Percentiles rank a stretch among this genome's conserved stretches.
Evolutionary conservation across 2,797 vertebrate species (phyloP).

Genomic region (Australoheros facetus): DNA sequence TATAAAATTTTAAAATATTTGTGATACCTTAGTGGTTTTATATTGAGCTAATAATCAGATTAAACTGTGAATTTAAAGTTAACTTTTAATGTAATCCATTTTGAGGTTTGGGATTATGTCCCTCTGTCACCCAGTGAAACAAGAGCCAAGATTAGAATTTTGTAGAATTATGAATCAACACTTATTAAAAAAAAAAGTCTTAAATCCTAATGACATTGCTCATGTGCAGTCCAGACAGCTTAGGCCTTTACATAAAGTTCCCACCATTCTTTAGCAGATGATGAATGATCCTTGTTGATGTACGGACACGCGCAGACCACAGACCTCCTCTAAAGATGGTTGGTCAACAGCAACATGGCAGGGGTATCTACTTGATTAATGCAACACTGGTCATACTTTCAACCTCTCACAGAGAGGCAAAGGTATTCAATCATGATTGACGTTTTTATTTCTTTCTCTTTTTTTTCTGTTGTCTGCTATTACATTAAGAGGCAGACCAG

Average conservation of each 20-base stretch:
- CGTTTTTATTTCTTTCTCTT: not conserved
- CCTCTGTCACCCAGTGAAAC: not conserved
- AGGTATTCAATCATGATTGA: conserved; percentile 25
- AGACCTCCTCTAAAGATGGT: not conserved
- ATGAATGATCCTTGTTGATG: conserved; percentile 8
- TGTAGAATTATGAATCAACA: conserved; percentile 21
- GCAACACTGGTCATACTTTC: conserved; percentile 11
- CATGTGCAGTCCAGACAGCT: not conserved
- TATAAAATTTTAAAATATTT: not conserved
- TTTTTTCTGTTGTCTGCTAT: not conserved
- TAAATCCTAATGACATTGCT: not conserved
- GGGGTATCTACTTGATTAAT: conserved; percentile 51
- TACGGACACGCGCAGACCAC: not conserved
- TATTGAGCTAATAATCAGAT: not conserved
- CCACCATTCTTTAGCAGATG: not conserved
- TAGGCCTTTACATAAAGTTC: not conserved
- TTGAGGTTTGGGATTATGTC: not conserved
- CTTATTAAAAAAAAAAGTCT: conserved; percentile 4
- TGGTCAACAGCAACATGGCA: conserved; percentile 43
- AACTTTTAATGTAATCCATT: not conserved
- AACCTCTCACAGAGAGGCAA: not conserved
- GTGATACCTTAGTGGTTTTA: not conserved
- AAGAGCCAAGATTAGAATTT: not conserved
- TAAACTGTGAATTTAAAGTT: not conserved
- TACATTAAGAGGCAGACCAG: not conserved